A percentile compares a stretch with the other conserved stretches of the same genome.
Evolutionary conservation across 2,888 invertebrate genomes (phyloP).

Genomic region (Pyrocoelia pectoralis): DNA sequence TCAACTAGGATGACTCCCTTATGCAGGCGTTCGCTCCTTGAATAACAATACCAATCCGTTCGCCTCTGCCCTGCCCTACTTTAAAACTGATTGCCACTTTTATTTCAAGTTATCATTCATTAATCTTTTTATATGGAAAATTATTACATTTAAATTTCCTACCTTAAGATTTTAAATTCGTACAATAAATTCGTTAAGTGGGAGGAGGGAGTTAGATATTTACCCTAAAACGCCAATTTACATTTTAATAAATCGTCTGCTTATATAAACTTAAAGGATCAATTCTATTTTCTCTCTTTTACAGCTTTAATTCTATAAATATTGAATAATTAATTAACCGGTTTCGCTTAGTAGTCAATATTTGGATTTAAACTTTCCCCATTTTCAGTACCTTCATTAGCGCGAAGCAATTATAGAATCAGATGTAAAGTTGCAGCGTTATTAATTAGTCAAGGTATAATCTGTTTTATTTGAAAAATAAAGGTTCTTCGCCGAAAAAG

Average conservation of each 20-base stretch:
- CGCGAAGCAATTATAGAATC: neutral
- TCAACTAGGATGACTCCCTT: constrained; percentile 48
- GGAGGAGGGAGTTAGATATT: constrained; percentile 7
- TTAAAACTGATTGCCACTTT: constrained; percentile 37
- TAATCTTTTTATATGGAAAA: constrained; percentile 35
- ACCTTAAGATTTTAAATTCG: constrained; percentile 28
- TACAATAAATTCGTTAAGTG: constrained; percentile 13
- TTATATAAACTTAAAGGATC: neutral
- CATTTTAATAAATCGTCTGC: neutral
- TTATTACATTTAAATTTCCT: constrained; percentile 22
- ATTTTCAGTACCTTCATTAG: neutral
- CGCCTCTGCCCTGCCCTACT: constrained; percentile 35
- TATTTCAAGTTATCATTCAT: constrained; percentile 36
- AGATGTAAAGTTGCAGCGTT: neutral
- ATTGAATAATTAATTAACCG: neutral
- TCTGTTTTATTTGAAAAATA: too few relatives aligned
- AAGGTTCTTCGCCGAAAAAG: too few relatives aligned
- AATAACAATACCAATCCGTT: constrained; percentile 49
- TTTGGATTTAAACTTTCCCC: neutral
- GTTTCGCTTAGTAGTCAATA: neutral
- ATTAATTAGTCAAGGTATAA: neutral
- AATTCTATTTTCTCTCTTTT: neutral
- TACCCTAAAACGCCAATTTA: neutral
- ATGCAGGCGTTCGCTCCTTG: constrained; percentile 46
- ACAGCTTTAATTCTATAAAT: neutral